Conservation (phyloP, 2,797 vertebrate genomes). For the Acomys russatus region DNA sequence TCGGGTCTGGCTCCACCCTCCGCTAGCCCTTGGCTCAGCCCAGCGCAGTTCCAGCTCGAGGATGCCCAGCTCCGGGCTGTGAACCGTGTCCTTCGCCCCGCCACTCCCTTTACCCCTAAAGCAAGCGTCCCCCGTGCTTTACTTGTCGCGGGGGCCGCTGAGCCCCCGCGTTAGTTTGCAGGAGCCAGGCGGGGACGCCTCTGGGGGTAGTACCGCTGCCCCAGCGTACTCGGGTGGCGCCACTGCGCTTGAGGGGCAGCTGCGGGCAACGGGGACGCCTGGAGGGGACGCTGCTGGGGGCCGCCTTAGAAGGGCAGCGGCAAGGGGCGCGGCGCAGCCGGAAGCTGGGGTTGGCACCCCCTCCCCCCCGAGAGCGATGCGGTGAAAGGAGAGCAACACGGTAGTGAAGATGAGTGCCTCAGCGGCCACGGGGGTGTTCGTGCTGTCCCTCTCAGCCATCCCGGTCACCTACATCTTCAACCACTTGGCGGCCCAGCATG, state of each 20-base stretch:
- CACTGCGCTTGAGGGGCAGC: background rate
- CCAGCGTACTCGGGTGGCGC: background rate
- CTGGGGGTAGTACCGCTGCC: background rate
- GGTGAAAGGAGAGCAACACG: constrained; percentile 61
- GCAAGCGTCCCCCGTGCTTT: background rate
- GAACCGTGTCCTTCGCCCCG: background rate
- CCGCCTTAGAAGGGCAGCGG: constrained; percentile 31
- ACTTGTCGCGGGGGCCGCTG: too few relatives aligned
- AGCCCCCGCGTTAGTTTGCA: background rate
- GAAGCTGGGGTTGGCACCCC: constrained; percentile 15
- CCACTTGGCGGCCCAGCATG: constrained; percentile 89
- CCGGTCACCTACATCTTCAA: constrained; percentile 94
- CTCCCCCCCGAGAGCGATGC: background rate
- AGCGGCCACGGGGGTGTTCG: constrained; percentile 95
- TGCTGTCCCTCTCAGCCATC: constrained; percentile 94
- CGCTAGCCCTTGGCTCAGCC: background rate
- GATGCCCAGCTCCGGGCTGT: background rate
- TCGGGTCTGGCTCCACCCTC: constrained; percentile 50
- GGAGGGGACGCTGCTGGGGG: background rate
- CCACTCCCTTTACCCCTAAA: background rate
- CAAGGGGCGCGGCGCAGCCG: background rate
- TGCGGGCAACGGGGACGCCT: background rate
- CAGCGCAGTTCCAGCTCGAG: background rate
- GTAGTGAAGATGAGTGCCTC: constrained; percentile 92
- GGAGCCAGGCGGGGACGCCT: background rate